Evolutionary conservation across 2,113 vertebrate species (phyloP).

Genomic region (Indicator maculatus): DNA sequence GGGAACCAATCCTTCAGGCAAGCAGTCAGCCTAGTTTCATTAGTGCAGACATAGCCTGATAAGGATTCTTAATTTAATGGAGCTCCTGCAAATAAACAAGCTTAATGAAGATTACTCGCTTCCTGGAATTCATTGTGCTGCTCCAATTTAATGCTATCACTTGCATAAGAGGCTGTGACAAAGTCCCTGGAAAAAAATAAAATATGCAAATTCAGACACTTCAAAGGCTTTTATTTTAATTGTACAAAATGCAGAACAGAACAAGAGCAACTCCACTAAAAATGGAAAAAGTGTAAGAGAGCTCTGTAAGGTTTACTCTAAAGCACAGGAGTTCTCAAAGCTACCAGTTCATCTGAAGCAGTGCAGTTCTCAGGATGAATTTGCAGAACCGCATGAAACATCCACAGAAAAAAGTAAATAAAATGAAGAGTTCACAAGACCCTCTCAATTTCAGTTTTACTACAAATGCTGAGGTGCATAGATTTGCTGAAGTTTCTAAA

Average conservation of each 20-base stretch:
- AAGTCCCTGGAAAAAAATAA: constrained; percentile 46
- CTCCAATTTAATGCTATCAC: constrained; percentile 62
- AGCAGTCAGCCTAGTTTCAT: not conserved
- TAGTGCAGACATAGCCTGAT: constrained; percentile 17
- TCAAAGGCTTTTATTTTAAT: constrained; percentile 72
- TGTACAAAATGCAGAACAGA: constrained; percentile 60
- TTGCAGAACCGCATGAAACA: not conserved
- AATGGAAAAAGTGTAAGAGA: constrained; percentile 17
- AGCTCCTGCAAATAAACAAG: constrained; percentile 65
- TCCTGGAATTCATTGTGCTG: constrained; percentile 61
- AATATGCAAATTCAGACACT: constrained; percentile 69
- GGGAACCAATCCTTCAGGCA: not conserved
- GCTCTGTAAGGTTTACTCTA: not conserved
- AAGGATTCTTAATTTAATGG: constrained; percentile 67
- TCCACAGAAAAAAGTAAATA: not conserved
- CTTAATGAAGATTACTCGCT: constrained; percentile 64
- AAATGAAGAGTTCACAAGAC: not conserved
- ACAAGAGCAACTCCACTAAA: constrained; percentile 58
- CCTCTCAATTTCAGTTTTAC: not conserved
- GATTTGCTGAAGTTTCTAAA: constrained; percentile 31
- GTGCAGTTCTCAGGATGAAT: not conserved
- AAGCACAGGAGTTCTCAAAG: not conserved
- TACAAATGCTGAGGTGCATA: not conserved
- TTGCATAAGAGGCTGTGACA: constrained; percentile 56
- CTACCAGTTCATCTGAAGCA: not conserved